A percentile compares a stretch with the other conserved stretches of the same genome.
phyloP scores from a whole-genome alignment of 2,113 vertebrate species.

The Mobula birostris region DNA sequence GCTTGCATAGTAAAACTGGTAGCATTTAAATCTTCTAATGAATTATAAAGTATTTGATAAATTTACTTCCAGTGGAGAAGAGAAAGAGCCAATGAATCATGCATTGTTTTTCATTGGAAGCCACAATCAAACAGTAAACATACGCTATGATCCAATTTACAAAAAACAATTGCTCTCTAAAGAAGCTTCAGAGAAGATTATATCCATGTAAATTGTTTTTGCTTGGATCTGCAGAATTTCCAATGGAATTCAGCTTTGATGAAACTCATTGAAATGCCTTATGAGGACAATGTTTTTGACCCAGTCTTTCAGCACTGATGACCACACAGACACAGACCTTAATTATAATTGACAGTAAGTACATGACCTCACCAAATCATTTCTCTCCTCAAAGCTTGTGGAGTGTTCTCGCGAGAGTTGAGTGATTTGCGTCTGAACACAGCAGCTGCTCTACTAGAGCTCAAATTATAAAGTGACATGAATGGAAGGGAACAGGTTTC shows the following conservation, averaged over 20 bases:
- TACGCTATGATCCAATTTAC: background rate
- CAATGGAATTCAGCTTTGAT: background rate
- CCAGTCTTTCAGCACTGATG: slow-evolving; percentile 47
- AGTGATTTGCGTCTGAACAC: slow-evolving; percentile 58
- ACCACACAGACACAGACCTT: slow-evolving; percentile 47
- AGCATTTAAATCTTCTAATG: background rate
- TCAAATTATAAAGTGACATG: slow-evolving; percentile 60
- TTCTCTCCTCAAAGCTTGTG: slow-evolving; percentile 48
- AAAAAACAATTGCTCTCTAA: background rate
- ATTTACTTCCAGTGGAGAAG: background rate
- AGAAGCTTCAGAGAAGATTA: background rate
- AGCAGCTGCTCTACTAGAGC: slow-evolving; percentile 58
- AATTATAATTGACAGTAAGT: slow-evolving; percentile 59
- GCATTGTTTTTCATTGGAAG: background rate
- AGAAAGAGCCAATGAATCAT: background rate
- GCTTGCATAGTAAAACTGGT: background rate
- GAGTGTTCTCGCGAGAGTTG: slow-evolving; percentile 54
- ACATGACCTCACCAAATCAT: slow-evolving; percentile 57
- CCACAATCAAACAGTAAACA: background rate
- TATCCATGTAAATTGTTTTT: background rate
- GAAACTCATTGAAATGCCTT: slow-evolving; percentile 38
- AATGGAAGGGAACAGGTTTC: slow-evolving; percentile 48
- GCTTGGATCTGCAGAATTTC: too few relatives aligned
- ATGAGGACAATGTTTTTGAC: slow-evolving; percentile 45
- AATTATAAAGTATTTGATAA: background rate